These are phyloP conservation scores for Scelioninae gen. 2 DNA, from an alignment of 2,888 invertebrate species.

Conservation along the genomic window DNA sequence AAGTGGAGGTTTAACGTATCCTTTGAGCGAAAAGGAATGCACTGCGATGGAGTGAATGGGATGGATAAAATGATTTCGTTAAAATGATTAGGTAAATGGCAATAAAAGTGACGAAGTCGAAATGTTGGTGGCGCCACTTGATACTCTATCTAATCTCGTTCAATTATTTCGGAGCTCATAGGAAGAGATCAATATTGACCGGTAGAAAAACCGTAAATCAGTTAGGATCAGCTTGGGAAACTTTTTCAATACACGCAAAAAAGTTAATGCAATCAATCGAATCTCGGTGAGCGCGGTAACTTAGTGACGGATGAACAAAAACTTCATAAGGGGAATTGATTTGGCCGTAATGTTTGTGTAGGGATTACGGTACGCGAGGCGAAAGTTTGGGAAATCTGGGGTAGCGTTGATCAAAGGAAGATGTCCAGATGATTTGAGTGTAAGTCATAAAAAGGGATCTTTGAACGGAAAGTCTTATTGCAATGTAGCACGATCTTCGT, in stretches of 20 bases:
- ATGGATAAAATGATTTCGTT: neutral
- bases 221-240: constrained; percentile 22
- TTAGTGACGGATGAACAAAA: constrained; percentile 28
- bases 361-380: constrained; percentile 12
- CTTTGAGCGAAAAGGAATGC: constrained; percentile 1
- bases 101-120: neutral
- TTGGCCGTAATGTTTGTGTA: constrained; percentile 8
- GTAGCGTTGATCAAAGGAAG: constrained; percentile 12
- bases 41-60: too few relatives aligned
- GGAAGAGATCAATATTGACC: constrained; percentile 10
- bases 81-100: constrained; percentile 7
- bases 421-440: too few relatives aligned
- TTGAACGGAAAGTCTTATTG: too few relatives aligned
- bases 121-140: neutral
- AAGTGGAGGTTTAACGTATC: constrained; percentile 9
- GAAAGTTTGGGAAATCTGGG: constrained; percentile 4
- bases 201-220: constrained; percentile 17
- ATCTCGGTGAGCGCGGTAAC: constrained; percentile 5
- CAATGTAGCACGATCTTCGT: too few relatives aligned
- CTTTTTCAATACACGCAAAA: constrained; percentile 35
- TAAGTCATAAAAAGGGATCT: too few relatives aligned
- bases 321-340: constrained; percentile 27
- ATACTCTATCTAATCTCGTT: constrained; percentile 21
- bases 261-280: constrained; percentile 40
- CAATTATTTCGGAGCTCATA: neutral